phyloP scores from a whole-genome alignment of 2,113 vertebrate species.

The Herpetotheres cachinnans region DNA sequence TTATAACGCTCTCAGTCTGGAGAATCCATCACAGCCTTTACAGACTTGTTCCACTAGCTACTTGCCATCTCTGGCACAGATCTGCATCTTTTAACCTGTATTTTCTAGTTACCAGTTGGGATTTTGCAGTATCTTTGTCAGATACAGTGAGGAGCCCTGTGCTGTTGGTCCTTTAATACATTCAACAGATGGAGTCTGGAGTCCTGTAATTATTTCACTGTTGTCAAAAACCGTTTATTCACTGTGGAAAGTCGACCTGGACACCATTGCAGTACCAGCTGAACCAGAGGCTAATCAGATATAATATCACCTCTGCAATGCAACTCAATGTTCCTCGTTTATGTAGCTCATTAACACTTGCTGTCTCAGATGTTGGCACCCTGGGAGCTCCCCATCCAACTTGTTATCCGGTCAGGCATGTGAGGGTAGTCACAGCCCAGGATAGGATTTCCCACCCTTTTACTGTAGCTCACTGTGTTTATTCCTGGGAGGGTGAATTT shows the following conservation, averaged over 20 bases:
- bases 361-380: neutral
- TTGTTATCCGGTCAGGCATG: neutral
- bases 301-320: neutral
- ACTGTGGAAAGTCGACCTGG: neutral
- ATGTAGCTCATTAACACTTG: neutral
- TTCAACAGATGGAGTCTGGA: neutral
- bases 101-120: slow-evolving; percentile 2
- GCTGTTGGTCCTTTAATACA: neutral
- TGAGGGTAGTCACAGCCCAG: neutral
- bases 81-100: neutral
- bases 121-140: slow-evolving; percentile 7
- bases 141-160: neutral
- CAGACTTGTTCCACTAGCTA: slow-evolving; percentile 39
- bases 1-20: neutral
- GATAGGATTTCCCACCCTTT: neutral
- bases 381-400: neutral
- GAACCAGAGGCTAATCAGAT: neutral
- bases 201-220: neutral
- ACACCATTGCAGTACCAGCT: neutral
- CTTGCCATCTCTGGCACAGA: slow-evolving; percentile 2
- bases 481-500: neutral
- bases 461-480: neutral
- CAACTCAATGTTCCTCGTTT: neutral
- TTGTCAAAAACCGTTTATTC: neutral
- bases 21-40: neutral